A percentile compares a stretch with the other conserved stretches of the same genome.
These are phyloP conservation scores for Hassar affinis DNA, from an alignment of 2,113 vertebrate genomes.

Conservation along the genomic window DNA sequence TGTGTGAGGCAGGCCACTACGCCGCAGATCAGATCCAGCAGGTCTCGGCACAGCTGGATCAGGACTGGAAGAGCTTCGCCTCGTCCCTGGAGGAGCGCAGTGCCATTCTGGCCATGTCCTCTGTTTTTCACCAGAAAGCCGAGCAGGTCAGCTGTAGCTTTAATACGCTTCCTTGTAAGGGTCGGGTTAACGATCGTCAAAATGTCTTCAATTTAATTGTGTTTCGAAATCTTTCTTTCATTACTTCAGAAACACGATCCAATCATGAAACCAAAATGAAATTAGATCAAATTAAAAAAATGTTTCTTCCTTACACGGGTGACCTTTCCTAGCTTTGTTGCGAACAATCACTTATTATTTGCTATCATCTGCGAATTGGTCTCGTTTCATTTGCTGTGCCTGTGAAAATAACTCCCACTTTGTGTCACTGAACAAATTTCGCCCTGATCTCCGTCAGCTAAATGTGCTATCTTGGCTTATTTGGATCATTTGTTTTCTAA, in stretches of 20 bases:
- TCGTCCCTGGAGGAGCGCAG: slow-evolving; percentile 91
- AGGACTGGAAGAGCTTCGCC: slow-evolving; percentile 94
- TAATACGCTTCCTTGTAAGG: not conserved
- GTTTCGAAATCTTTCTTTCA: not conserved
- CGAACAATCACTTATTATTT: not conserved
- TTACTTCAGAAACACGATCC: not conserved
- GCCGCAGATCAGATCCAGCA: slow-evolving; percentile 90
- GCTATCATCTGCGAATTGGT: not conserved
- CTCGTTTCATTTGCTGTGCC: slow-evolving; percentile 9
- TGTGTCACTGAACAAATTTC: not conserved
- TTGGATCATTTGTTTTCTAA: slow-evolving; percentile 30
- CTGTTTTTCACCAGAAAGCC: slow-evolving; percentile 93
- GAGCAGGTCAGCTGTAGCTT: slow-evolving; percentile 81
- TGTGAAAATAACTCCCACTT: slow-evolving; percentile 16
- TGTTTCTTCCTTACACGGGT: not conserved
- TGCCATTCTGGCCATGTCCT: slow-evolving; percentile 92
- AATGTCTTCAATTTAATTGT: not conserved
- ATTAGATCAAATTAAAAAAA: not conserved
- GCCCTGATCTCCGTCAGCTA: not conserved
- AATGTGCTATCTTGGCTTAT: slow-evolving; percentile 32
- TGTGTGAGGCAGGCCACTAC: slow-evolving; percentile 91
- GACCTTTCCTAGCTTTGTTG: slow-evolving; percentile 10
- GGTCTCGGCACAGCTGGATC: slow-evolving; percentile 91
- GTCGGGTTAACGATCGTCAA: not conserved
- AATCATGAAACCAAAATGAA: not conserved